These are phyloP conservation scores for Heliconius ismenius DNA, from an alignment of 2,888 invertebrate genomes.

Conservation along the genomic window DNA sequence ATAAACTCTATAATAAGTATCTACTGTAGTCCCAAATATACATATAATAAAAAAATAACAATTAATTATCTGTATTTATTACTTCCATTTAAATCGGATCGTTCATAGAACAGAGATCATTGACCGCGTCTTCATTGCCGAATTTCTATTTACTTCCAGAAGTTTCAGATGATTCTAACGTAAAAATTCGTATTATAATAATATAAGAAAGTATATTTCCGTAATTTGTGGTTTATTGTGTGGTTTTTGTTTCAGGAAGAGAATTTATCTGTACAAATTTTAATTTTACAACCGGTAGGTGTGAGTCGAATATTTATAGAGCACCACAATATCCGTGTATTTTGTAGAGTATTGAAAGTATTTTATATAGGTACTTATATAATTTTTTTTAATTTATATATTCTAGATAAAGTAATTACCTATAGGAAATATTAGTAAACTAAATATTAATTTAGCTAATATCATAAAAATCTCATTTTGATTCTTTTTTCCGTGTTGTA, in stretches of 20 bases:
- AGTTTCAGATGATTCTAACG: conserved; percentile 15
- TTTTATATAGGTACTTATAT: neutral
- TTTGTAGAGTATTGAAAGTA: neutral
- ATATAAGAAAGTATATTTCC: neutral
- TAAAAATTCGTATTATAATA: conserved; percentile 1
- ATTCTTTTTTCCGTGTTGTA: neutral
- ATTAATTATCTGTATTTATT: conserved; percentile 7
- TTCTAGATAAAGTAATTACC: too few species aligned
- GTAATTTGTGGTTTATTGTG: neutral
- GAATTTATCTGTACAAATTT: neutral
- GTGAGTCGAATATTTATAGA: neutral
- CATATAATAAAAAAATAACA: neutral
- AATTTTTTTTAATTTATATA: too few species aligned
- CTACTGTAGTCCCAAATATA: neutral
- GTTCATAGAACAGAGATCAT: neutral
- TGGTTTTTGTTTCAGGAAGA: neutral
- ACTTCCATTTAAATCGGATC: neutral
- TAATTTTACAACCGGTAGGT: neutral
- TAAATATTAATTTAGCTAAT: too few species aligned
- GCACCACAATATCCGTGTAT: neutral
- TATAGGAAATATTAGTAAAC: too few species aligned
- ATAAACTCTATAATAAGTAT: neutral
- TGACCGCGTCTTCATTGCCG: conserved; percentile 19
- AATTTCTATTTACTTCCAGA: conserved; percentile 19
- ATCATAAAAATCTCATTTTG: too few species aligned